Conservation (phyloP, 2,113 vertebrate species). For the Dolichotis patagonum region DNA sequence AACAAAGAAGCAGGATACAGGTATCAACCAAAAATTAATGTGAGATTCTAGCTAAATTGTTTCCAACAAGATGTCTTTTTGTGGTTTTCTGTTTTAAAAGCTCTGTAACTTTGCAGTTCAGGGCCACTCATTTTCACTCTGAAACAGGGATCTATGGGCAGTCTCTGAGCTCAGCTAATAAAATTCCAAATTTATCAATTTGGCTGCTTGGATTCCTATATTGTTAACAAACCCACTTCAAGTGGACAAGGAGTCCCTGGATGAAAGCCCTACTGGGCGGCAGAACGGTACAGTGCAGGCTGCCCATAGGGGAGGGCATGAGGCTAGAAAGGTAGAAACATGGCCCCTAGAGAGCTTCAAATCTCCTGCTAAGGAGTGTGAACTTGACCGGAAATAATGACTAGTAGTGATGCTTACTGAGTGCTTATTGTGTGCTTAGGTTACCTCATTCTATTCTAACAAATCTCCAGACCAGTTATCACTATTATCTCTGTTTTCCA, state of each 20-base stretch:
- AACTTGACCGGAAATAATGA: neutral
- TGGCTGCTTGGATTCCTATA: too few species aligned
- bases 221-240: too few species aligned
- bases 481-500: constrained; percentile 11
- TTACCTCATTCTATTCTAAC: neutral
- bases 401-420: neutral
- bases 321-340: neutral
- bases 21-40: too few species aligned
- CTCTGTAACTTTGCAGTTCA: too few species aligned
- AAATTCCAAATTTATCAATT: too few species aligned
- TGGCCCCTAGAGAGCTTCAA: neutral
- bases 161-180: too few species aligned
- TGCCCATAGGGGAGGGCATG: neutral
- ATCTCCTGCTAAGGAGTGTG: neutral
- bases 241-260: neutral
- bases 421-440: neutral
- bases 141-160: too few species aligned
- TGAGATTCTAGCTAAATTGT: too few species aligned
- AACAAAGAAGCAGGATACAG: too few species aligned
- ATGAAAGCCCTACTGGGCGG: neutral
- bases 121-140: too few species aligned
- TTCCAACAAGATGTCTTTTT: too few species aligned
- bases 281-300: neutral
- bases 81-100: too few species aligned
- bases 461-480: neutral